Percentiles rank a stretch among this genome's conserved stretches.
These are phyloP conservation scores for Erebia aethiops DNA, from an alignment of 2,888 invertebrate species.

Conservation along the genomic window DNA sequence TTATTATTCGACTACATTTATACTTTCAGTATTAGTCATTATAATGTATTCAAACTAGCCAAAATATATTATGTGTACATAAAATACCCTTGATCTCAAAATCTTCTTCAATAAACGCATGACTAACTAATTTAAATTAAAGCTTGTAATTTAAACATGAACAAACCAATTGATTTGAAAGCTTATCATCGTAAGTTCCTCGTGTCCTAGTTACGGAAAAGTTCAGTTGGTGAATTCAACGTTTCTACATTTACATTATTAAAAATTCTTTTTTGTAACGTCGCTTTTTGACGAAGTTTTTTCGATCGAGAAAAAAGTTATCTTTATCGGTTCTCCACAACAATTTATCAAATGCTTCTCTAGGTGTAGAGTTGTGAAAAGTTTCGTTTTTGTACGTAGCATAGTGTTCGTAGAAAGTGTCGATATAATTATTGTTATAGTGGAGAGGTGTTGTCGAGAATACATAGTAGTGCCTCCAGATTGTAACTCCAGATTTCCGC, in stretches of 20 bases:
- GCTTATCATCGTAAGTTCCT: slow-evolving; percentile 16
- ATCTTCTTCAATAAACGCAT: not conserved
- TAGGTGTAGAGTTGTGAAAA: too few relatives aligned
- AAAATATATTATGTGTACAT: too few relatives aligned
- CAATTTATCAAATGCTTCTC: too few relatives aligned
- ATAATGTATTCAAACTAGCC: not conserved
- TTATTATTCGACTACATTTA: not conserved
- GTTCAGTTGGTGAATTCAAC: not conserved
- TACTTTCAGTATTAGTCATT: not conserved
- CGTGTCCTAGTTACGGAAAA: slow-evolving; percentile 12
- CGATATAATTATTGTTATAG: too few relatives aligned
- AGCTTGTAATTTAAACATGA: not conserved
- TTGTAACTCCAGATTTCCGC: too few relatives aligned
- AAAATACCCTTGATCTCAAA: not conserved
- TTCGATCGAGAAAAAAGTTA: too few relatives aligned
- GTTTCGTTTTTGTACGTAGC: too few relatives aligned
- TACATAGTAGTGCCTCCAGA: too few relatives aligned
- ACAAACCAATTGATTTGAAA: slow-evolving; percentile 12
- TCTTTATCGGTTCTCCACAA: too few relatives aligned
- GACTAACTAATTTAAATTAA: not conserved
- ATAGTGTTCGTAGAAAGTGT: too few relatives aligned
- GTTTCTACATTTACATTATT: not conserved
- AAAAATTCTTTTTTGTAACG: not conserved
- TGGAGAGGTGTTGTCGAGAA: too few relatives aligned
- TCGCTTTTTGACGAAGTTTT: slow-evolving; percentile 2